These are phyloP conservation scores for Butorides virescens DNA, from an alignment of 2,113 vertebrate species.

Conservation along the genomic window DNA sequence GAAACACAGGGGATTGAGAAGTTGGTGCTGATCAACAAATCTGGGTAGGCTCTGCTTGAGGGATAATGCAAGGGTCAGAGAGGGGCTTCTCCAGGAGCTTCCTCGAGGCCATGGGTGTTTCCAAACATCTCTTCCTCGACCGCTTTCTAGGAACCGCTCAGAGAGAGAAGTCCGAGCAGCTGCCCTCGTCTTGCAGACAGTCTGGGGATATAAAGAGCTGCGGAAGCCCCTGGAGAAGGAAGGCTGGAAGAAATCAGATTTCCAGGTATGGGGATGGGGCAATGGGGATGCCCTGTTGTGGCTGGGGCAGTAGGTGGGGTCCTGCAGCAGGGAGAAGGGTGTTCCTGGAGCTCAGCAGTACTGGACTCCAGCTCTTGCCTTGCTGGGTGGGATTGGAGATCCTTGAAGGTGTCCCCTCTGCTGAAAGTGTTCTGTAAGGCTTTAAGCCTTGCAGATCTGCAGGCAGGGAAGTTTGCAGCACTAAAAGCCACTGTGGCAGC, in stretches of 20 bases:
- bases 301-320: background rate
- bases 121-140: background rate
- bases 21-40: slow-evolving; percentile 93
- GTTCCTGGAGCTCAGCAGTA: background rate
- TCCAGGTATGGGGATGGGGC: slow-evolving; percentile 77
- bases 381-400: background rate
- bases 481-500: background rate
- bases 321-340: background rate
- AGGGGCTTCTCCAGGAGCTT: background rate
- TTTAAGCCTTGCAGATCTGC: background rate
- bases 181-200: slow-evolving; percentile 87
- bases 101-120: fast-evolving
- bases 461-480: background rate
- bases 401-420: background rate
- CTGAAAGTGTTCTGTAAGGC: background rate
- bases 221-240: slow-evolving; percentile 93
- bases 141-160: slow-evolving; percentile 84
- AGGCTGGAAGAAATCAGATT: slow-evolving; percentile 96
- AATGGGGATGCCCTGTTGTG: background rate
- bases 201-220: slow-evolving; percentile 95
- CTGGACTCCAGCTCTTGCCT: background rate
- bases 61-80: background rate
- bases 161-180: slow-evolving; percentile 94
- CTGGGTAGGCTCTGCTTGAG: slow-evolving; percentile 72
- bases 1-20: slow-evolving; percentile 92